Evolutionary conservation across 1,140 invertebrate genomes (phyloP), one percentile per base, ranked within the genome.

Genomic region (Antheraea mylitta): DNA sequence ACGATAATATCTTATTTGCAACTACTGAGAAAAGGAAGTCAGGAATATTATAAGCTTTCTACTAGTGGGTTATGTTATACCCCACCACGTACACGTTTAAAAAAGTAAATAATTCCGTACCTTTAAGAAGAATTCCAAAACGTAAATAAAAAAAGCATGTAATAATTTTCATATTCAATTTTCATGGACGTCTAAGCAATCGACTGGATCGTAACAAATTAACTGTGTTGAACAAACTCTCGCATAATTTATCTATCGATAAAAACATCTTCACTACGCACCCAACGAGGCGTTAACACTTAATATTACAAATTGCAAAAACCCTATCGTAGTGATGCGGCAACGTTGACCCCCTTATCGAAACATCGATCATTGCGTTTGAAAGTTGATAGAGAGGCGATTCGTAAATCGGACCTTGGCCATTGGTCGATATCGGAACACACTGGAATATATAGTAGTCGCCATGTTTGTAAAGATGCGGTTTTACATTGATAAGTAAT

Each of bases 321-420:
- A 53, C 45, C 45, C 45, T n/a, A 53, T 6, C 10, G 45, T 53
- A n/a, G 45, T n/a, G 45, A 53, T 53, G 45, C 16, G 45, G 45
- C 45, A 53, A 53, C 11, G 45, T 53, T n/a, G 45, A 53, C 45
- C 45, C 45, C 45, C 0, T 16, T 53, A 53, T 53, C 45, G 45
- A n/a, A 16, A 53, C 45, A n/a, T 53, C 45, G 77, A 75, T 79
- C 71, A 75, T 53, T 69, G 68, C 42, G 63, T 38, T 66, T 37
- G 67, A 70, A 65, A 70, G 58, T 72, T 69, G 75, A 71, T 75
- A 77, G 65, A 69, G 42, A 63, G 66, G 62, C 71, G 71, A 74
- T 73, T 66, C 70, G 68, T 68, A 70, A 77, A 69, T 72, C 64
- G 61, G 71, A 64, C 72, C 75, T 74, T 74, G 74, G 71, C 72